These are phyloP conservation scores for Bubo scandiacus DNA, from an alignment of 2,113 vertebrate species.

Conservation along the genomic window DNA sequence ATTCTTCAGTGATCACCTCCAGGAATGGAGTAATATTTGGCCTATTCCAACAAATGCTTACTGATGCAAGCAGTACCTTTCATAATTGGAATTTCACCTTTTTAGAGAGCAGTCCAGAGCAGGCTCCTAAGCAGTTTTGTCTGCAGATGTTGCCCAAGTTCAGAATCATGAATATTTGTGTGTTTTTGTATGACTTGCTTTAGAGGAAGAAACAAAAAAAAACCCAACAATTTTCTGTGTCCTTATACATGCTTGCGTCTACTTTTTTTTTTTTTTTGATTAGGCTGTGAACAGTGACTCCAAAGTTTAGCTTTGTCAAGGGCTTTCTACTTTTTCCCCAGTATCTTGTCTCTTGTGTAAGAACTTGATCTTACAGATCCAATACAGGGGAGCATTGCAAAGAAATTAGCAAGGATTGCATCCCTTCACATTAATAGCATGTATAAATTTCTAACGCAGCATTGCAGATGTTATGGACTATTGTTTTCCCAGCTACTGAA, in stretches of 20 bases:
- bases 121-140: neutral
- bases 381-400: neutral
- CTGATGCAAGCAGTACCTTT: neutral
- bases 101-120: neutral
- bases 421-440: neutral
- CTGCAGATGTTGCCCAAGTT: neutral
- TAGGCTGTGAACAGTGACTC: neutral
- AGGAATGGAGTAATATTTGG: neutral
- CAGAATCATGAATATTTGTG: neutral
- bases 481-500: constrained; percentile 3
- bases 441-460: neutral
- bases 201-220: neutral
- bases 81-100: neutral
- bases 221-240: neutral
- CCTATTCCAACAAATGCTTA: neutral
- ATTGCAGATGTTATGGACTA: neutral
- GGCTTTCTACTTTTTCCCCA: neutral
- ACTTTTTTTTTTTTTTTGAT: neutral
- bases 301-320: neutral
- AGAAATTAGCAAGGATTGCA: neutral
- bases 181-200: neutral
- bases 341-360: neutral
- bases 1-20: neutral
- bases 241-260: neutral
- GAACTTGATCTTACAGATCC: neutral